Conservation (phyloP, 2,888 invertebrate species). For the Caprella mutica region DNA sequence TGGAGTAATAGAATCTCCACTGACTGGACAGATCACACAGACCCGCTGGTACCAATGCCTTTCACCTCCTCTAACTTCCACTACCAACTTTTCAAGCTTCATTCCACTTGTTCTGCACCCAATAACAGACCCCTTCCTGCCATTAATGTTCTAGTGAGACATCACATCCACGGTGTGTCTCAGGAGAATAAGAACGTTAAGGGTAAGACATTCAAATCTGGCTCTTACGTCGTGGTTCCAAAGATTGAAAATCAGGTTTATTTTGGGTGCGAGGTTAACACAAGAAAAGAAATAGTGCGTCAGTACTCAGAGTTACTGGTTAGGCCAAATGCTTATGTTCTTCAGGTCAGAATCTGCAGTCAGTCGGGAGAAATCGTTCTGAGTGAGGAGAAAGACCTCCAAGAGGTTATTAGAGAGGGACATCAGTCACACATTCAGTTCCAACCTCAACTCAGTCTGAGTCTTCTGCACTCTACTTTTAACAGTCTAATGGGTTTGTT, state of each 20-base stretch:
- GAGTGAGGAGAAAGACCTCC: conserved; percentile 16
- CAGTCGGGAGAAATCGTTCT: conserved; percentile 18
- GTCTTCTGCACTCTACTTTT: conserved; percentile 20
- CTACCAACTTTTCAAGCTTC: conserved; percentile 7
- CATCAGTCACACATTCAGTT: conserved; percentile 25
- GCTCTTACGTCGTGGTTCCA: conserved; percentile 16
- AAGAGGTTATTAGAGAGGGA: conserved; percentile 21
- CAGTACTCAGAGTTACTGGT: conserved; percentile 23
- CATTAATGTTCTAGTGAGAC: conserved; percentile 14
- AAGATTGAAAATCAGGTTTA: conserved; percentile 26
- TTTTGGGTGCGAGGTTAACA: conserved; percentile 31
- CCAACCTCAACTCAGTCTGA: conserved; percentile 10
- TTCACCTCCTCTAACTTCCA: neutral
- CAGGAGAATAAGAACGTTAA: neutral
- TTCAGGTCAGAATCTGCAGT: conserved; percentile 25
- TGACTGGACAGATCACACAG: neutral
- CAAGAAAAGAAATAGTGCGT: conserved; percentile 22
- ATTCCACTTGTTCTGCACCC: neutral
- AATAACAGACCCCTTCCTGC: neutral
- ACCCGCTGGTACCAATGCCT: neutral
- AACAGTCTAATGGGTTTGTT: conserved; percentile 5
- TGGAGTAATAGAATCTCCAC: neutral
- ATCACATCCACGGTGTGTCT: conserved; percentile 20
- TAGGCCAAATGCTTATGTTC: conserved; percentile 19
- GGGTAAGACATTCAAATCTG: conserved; percentile 4